Conservation (phyloP, 2,113 vertebrate species). For the Percopsis transmontana region DNA sequence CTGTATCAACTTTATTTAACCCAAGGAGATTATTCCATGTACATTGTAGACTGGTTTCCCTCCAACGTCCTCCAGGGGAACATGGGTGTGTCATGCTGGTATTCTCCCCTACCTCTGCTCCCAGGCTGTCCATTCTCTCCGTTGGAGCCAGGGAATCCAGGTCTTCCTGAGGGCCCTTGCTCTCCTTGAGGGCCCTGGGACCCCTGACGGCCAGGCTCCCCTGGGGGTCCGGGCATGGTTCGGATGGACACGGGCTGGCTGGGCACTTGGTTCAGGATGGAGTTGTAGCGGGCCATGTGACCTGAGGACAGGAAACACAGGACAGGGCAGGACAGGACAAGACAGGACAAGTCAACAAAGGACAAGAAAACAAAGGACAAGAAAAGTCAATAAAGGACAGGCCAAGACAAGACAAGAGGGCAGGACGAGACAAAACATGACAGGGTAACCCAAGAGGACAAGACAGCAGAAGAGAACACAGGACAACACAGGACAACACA, state of each 20-base stretch:
- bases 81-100: not conserved
- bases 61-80: too few relatives aligned
- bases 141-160: constrained; percentile 91
- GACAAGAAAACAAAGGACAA: not conserved
- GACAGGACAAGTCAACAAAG: not conserved
- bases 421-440: too few relatives aligned
- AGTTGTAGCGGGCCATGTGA: constrained; percentile 92
- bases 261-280: constrained; percentile 90
- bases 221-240: constrained; percentile 88
- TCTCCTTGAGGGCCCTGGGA: constrained; percentile 87
- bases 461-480: too few relatives aligned
- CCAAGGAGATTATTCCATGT: too few relatives aligned
- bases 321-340: not conserved
- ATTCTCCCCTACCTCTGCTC: constrained; percentile 57
- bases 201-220: constrained; percentile 88
- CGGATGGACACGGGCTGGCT: constrained; percentile 87
- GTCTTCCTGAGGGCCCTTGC: constrained; percentile 88
- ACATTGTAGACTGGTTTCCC: too few relatives aligned
- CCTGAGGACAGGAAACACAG: constrained; percentile 66
- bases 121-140: constrained; percentile 91
- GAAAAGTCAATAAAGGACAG: too few relatives aligned
- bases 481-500: too few relatives aligned
- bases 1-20: too few relatives aligned
- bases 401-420: too few relatives aligned
- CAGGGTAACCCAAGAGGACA: too few relatives aligned